These are phyloP conservation scores for Alethe diademata DNA, from an alignment of 2,113 vertebrate genomes.

Conservation along the genomic window DNA sequence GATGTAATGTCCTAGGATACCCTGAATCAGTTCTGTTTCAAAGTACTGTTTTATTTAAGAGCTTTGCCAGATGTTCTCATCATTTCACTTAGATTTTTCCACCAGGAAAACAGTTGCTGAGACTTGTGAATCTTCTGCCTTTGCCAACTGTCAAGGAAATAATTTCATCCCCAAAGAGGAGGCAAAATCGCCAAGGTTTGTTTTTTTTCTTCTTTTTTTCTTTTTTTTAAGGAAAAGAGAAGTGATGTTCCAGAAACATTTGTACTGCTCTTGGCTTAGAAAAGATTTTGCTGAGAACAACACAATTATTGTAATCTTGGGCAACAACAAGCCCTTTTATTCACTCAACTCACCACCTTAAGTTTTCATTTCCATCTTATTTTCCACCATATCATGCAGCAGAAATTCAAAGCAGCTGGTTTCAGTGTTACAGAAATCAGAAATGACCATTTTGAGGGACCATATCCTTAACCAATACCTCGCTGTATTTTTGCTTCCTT, in stretches of 20 bases:
- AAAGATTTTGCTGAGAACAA: not conserved
- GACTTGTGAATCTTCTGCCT: slow-evolving; percentile 44
- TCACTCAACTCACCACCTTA: not conserved
- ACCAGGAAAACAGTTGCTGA: slow-evolving; percentile 66
- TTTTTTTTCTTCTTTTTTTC: not conserved
- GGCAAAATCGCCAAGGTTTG: not conserved
- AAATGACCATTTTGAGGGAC: not conserved
- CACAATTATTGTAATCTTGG: not conserved
- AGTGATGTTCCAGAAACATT: not conserved
- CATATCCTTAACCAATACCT: not conserved
- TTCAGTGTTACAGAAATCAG: not conserved
- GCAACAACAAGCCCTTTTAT: not conserved
- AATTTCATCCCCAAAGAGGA: slow-evolving; percentile 43
- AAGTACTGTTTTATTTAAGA: slow-evolving; percentile 65
- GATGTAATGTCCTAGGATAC: slow-evolving; percentile 56
- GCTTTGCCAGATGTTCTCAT: slow-evolving; percentile 65
- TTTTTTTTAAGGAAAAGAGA: not conserved
- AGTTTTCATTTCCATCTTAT: not conserved
- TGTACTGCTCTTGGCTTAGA: not conserved
- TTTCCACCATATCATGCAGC: not conserved
- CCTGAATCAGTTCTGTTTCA: slow-evolving; percentile 54
- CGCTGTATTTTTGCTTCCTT: not conserved
- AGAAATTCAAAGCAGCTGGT: not conserved
- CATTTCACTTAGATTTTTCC: slow-evolving; percentile 63
- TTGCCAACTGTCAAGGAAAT: slow-evolving; percentile 59